Percentiles rank a stretch among this genome's conserved stretches.
These are phyloP conservation scores for Pterobdella sp. DNA, from an alignment of 2,888 invertebrate genomes.

Conservation along the genomic window DNA sequence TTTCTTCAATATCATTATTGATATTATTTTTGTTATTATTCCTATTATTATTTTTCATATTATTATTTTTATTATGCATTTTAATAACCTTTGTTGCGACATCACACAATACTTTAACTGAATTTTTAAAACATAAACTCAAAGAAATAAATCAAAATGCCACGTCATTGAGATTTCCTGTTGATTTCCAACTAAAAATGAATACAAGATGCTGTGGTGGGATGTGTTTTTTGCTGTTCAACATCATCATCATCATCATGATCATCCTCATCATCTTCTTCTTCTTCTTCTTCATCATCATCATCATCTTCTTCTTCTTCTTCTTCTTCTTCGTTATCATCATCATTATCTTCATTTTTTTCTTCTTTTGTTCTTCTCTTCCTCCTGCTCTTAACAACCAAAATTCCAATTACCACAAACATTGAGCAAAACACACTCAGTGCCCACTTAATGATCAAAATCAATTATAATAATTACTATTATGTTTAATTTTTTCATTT, in stretches of 20 bases:
- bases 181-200: too few relatives aligned
- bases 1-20: too few relatives aligned
- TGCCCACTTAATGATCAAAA: background rate
- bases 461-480: background rate
- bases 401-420: background rate
- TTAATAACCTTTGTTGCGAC: too few relatives aligned
- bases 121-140: too few relatives aligned
- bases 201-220: too few relatives aligned
- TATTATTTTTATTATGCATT: too few relatives aligned
- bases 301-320: constrained; percentile 4
- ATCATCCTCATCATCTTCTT: constrained; percentile 4
- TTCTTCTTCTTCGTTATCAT: background rate
- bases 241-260: background rate
- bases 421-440: background rate
- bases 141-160: too few relatives aligned
- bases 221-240: background rate
- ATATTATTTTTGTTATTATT: too few relatives aligned
- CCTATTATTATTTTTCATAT: too few relatives aligned
- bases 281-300: background rate
- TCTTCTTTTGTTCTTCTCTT: background rate
- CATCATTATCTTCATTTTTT: background rate
- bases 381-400: background rate
- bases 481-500: background rate
- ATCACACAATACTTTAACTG: too few relatives aligned
- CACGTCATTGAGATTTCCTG: too few relatives aligned